Evolutionary conservation across 2,888 invertebrate genomes (phyloP), one percentile per base, ranked within the genome.

Genomic region (Chrysolina oricalcia): DNA sequence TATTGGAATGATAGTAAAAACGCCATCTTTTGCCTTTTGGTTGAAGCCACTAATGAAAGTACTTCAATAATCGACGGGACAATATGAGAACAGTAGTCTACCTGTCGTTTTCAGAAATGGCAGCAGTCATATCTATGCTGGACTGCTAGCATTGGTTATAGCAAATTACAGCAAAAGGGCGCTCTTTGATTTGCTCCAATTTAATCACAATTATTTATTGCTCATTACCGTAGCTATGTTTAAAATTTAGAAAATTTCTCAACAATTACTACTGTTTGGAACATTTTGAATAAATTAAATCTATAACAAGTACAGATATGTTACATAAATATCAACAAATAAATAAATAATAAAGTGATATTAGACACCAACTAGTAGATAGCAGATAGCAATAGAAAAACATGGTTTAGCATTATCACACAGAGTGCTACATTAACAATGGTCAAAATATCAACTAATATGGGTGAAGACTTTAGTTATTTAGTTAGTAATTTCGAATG

Each of bases 341-440:
- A 48, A 53, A 53, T 53, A 53, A 53, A 53, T 21, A 21, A 53
- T 53, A 23, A 53, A 21, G 21, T 15, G 13, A 53, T 53, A 53
- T 53, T 35, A 35, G 8, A 35, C 21, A 53, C 53, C 53, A 53
- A 19, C 53, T 53, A 11, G 21, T 21, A 53, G 53, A 53, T 21
- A 19, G 19, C 5, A 10, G 11, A 21, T 3, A 23, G 21, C 53
- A 53, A 53, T 11, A 21, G 53, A 17, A 53, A 53, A 53, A 53
- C 53, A 53, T 35, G 8, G 35, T 35, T 8, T 35, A 35, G 35
- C 35, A 35, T 8, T 35, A 35, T 35, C 35, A 35, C 8, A 35
- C 35, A 35, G 35, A 35, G 35, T 35, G 35, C 0, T 35, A 35
- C 8, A 35, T 35, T 35, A 35, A 35, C 6, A 35, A 35, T 35